phyloP scores from a whole-genome alignment of 2,797 vertebrate genomes.

The Salarias fasciatus region DNA sequence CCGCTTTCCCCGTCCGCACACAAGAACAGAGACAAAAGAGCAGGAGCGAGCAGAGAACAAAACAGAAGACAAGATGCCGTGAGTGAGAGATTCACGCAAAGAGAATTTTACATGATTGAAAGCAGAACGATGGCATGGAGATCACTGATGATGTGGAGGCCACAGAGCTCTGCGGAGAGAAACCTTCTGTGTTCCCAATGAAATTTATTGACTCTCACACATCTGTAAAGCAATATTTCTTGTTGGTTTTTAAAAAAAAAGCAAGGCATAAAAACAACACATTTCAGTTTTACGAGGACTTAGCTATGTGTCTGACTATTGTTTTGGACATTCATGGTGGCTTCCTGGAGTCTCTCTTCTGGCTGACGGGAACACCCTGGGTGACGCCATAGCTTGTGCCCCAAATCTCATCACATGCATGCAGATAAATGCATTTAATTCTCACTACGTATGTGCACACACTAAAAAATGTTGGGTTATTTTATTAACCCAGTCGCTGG shows the following conservation, averaged over 20 bases:
- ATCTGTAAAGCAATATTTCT: background rate
- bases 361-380: no score
- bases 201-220: slow-evolving; percentile 3
- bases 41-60: slow-evolving; percentile 9
- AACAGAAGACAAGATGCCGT: slow-evolving; percentile 4
- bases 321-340: no score
- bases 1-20: slow-evolving; percentile 10
- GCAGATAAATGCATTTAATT: no score
- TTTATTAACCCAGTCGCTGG: no score
- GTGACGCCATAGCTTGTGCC: no score
- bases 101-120: slow-evolving; percentile 10
- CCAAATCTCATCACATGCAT: no score
- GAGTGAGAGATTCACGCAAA: slow-evolving; percentile 9
- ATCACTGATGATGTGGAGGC: slow-evolving; percentile 8
- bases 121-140: slow-evolving; percentile 13
- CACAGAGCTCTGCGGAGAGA: background rate
- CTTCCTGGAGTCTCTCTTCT: background rate
- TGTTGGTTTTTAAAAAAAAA: no score
- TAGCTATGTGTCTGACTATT: no score
- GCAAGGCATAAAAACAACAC: no score
- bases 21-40: slow-evolving; percentile 6
- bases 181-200: background rate
- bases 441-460: no score
- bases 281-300: no score
- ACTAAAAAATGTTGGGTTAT: no score